Percentiles rank a stretch among this genome's conserved stretches.
Evolutionary conservation across 1,140 invertebrate species (phyloP).

Genomic region (Solenopsis fugax): DNA sequence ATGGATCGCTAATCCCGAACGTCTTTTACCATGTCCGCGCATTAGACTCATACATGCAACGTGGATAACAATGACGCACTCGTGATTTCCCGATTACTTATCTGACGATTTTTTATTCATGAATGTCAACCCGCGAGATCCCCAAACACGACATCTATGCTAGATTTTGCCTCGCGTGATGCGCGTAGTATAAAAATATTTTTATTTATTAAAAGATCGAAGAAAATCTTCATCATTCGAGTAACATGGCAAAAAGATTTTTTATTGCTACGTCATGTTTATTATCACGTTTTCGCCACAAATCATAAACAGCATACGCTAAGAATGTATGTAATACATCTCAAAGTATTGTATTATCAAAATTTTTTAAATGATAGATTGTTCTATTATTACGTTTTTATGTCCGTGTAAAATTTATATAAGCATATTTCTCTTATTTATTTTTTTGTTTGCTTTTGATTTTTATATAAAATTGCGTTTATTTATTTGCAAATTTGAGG

Average conservation of each 20-base stretch:
- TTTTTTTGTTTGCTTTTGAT: no score
- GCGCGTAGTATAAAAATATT: not conserved
- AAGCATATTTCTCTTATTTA: no score
- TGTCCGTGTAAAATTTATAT: no score
- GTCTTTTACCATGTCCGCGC: not conserved
- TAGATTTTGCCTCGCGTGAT: not conserved
- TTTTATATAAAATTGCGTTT: no score
- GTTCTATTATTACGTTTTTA: no score
- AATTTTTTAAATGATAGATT: no score
- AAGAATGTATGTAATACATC: no score
- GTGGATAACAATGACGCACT: slow-evolving; percentile 75
- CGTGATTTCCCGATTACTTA: slow-evolving; percentile 77
- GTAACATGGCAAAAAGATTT: slow-evolving; percentile 5
- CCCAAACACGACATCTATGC: not conserved
- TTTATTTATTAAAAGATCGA: not conserved
- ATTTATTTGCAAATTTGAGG: no score
- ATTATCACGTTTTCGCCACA: not conserved
- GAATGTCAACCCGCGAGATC: not conserved
- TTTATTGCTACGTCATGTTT: not conserved
- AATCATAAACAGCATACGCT: not conserved
- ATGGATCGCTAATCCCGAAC: not conserved
- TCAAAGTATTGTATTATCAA: no score
- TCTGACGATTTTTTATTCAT: slow-evolving; percentile 62
- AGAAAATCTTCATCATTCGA: not conserved
- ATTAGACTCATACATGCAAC: slow-evolving; percentile 67